These are phyloP conservation scores for Elaeidobius kamerunicus DNA, from an alignment of 2,888 invertebrate genomes.

Conservation along the genomic window DNA sequence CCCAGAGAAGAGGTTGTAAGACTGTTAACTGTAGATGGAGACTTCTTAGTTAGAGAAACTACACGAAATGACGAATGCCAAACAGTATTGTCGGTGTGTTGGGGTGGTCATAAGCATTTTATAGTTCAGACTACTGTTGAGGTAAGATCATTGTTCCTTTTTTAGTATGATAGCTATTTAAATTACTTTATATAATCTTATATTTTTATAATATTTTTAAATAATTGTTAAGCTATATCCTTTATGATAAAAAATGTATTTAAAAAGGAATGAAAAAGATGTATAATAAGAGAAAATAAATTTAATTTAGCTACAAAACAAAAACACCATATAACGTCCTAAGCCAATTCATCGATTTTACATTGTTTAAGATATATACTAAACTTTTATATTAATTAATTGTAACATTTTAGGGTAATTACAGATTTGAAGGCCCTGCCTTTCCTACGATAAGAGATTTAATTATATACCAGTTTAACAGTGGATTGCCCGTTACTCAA, in stretches of 20 bases:
- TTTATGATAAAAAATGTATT: no score
- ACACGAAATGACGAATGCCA: constrained; percentile 88
- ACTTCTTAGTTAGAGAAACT: constrained; percentile 91
- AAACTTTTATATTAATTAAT: no score
- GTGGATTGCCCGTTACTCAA: constrained; percentile 85
- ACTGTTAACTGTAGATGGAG: constrained; percentile 86
- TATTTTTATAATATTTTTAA: no score
- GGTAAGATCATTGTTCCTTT: constrained; percentile 52
- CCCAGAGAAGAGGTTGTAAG: constrained; percentile 95
- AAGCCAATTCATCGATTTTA: no score
- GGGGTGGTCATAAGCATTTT: constrained; percentile 96
- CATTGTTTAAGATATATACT: no score
- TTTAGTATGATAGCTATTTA: no score
- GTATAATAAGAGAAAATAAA: no score
- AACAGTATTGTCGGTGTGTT: constrained; percentile 90
- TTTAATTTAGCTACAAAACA: no score
- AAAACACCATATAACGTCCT: no score
- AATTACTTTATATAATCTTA: no score
- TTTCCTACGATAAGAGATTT: constrained; percentile 91
- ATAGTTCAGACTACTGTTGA: constrained; percentile 93
- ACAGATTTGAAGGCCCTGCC: constrained; percentile 89
- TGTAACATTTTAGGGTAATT: constrained; percentile 83
- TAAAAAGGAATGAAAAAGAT: no score
- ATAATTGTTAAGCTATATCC: no score
- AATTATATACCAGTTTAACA: constrained; percentile 83